phyloP scores from a whole-genome alignment of 2,113 vertebrate species.

The Perognathus longimembris region DNA sequence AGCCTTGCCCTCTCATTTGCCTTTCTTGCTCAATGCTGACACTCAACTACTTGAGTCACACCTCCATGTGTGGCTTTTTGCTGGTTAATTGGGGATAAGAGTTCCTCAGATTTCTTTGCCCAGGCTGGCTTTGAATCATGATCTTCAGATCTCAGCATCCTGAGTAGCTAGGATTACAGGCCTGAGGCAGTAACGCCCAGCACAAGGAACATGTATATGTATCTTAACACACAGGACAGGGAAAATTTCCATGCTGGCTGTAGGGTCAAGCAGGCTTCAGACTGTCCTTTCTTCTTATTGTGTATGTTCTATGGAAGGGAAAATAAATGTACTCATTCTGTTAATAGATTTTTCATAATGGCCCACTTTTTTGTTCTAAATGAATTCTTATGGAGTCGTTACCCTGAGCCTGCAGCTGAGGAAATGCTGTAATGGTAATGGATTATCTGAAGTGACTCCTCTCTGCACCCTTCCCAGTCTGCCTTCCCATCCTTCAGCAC shows the following conservation, averaged over 20 bases:
- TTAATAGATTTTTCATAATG: background rate
- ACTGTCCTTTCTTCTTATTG: background rate
- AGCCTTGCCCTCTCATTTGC: too few relatives aligned
- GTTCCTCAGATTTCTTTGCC: too few relatives aligned
- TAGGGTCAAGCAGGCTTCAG: background rate
- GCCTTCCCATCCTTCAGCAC: background rate
- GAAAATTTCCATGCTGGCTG: background rate
- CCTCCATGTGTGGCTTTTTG: too few relatives aligned
- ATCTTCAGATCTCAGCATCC: too few relatives aligned
- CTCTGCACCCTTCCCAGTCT: rapidly evolving
- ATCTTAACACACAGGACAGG: background rate
- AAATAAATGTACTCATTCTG: background rate
- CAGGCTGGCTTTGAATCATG: too few relatives aligned
- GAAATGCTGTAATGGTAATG: background rate
- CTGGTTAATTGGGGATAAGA: too few relatives aligned
- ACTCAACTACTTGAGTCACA: too few relatives aligned
- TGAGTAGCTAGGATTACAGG: too few relatives aligned
- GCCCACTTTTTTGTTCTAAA: background rate
- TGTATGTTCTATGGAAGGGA: background rate
- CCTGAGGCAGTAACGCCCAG: too few relatives aligned
- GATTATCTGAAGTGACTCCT: background rate
- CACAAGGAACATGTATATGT: too few relatives aligned
- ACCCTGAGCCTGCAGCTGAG: background rate
- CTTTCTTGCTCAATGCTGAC: too few relatives aligned
- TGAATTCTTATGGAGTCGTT: background rate